Base-by-base conservation (phyloP, 2,888 invertebrate species). In the Campoplex nolae region DNA sequence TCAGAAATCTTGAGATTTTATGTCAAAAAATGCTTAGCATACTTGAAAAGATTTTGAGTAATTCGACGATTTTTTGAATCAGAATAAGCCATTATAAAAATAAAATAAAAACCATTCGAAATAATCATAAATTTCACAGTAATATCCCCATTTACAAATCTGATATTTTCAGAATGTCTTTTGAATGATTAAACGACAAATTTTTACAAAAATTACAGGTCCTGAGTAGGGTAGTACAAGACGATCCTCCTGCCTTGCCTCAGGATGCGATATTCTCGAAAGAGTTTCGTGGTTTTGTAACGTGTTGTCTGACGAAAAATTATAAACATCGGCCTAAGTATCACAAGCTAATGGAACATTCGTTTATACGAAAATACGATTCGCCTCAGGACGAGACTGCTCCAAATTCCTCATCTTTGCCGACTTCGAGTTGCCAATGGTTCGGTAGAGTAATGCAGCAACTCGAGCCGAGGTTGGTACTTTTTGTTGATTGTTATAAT, bases 281-380 rank as follows among this genome's bases (percentile, higher is more conserved):
- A 68, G 98, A 99, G 93, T 99, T 99, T 95, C 97, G 97, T 93
- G 96, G 96, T 92, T 99, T 99, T 95, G 98, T 99, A 88, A 96
- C 96, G 93, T 97, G 97, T 95, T 99, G 99, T 96, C 96, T 99
- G 94, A 98, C 97, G 90, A 99, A 99, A 95, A 98, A 99, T 95
- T 98, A 98, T 95, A 96, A 97, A 94, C 96, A 97, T 92, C 96
- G 99, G 91, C 99, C 99, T 88, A 99, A 99, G 95, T 99, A 99
- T 95, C 97, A 96, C 89, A 97, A 98, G 94, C 96, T 99, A 18
- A 96, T 99, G 94, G 97, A 98, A 90, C 98, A 98, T 93, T 96
- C 97, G 32, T 99, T 99, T 95, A 97, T 99, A 79, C 97, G 97
- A 94, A 96, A 96, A 90, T 98, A 98, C 86, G 97, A 97, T 90